phyloP scores from a whole-genome alignment of 2,888 invertebrate genomes.

The Aspidiotus destructor region DNA sequence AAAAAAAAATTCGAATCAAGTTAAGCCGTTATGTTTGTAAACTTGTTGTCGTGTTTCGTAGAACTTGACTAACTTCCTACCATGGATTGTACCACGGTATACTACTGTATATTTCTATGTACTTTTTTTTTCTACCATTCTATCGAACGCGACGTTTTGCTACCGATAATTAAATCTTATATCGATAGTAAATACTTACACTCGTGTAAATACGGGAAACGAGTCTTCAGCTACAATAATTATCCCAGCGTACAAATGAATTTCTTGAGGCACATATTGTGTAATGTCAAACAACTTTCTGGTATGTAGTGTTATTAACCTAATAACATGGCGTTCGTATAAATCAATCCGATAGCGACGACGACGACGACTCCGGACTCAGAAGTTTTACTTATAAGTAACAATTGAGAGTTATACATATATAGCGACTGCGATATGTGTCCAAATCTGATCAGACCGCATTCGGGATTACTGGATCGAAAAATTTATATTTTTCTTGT shows the following conservation, averaged over 20 bases:
- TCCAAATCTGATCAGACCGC: constrained; percentile 1
- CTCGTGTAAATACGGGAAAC: constrained; percentile 12
- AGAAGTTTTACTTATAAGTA: no score
- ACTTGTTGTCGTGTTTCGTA: constrained; percentile 27
- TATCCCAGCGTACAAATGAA: constrained; percentile 26
- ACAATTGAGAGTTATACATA: no score
- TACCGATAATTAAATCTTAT: constrained; percentile 30
- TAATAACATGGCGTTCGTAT: constrained; percentile 22
- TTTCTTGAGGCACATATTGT: constrained; percentile 22
- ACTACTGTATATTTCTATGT: neutral
- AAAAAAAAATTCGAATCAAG: neutral
- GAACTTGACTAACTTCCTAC: constrained; percentile 23
- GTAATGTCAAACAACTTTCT: constrained; percentile 24
- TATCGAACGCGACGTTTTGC: constrained; percentile 17
- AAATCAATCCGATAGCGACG: constrained; percentile 18
- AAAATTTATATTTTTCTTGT: neutral
- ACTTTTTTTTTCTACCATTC: constrained; percentile 1
- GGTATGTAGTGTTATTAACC: constrained; percentile 31
- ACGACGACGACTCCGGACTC: no score
- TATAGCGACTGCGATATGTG: neutral
- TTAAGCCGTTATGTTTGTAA: constrained; percentile 21
- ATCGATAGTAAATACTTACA: constrained; percentile 29
- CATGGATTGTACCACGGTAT: constrained; percentile 9
- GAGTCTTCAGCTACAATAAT: constrained; percentile 20
- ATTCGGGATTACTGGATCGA: neutral